Evolutionary conservation across 2,888 invertebrate genomes (phyloP).

Genomic region (Smittia aterrima): DNA sequence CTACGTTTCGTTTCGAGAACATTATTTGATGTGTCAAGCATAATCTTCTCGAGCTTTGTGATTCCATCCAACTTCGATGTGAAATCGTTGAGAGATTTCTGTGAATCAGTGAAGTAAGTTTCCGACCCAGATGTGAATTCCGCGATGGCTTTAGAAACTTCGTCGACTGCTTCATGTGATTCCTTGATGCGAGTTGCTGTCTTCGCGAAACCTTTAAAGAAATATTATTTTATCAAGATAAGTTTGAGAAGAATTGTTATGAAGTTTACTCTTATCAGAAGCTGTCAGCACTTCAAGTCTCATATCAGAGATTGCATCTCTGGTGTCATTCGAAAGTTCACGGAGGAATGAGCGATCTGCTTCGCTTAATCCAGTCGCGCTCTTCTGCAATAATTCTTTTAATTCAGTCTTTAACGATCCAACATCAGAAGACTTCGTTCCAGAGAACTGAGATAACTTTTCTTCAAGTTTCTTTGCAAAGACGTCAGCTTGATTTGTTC

Average conservation of each 20-base stretch:
- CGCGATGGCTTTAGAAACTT: conserved; percentile 61
- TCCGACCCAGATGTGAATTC: conserved; percentile 59
- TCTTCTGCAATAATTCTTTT: conserved; percentile 43
- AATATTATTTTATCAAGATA: conserved; percentile 10
- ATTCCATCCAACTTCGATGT: conserved; percentile 59
- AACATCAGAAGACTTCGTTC: conserved; percentile 50
- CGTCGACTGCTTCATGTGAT: conserved; percentile 55
- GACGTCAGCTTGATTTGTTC: conserved; percentile 46
- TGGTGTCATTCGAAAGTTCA: conserved; percentile 62
- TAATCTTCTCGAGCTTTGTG: conserved; percentile 71
- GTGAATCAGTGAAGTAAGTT: conserved; percentile 58
- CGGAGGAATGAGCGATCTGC: conserved; percentile 56
- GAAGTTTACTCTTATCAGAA: conserved; percentile 55
- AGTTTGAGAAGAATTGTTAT: background rate
- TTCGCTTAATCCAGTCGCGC: conserved; percentile 48
- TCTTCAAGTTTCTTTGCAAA: conserved; percentile 49
- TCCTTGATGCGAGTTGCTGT: conserved; percentile 59
- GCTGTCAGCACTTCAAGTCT: conserved; percentile 55
- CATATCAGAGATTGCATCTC: conserved; percentile 58
- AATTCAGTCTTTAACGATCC: conserved; percentile 54
- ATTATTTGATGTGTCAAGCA: conserved; percentile 79
- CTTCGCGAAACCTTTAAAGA: conserved; percentile 52
- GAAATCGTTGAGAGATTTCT: conserved; percentile 58
- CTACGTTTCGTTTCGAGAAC: conserved; percentile 80
- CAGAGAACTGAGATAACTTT: conserved; percentile 49